Base-by-base conservation (phyloP, 2,888 invertebrate genomes). In the Leucania comma region DNA sequence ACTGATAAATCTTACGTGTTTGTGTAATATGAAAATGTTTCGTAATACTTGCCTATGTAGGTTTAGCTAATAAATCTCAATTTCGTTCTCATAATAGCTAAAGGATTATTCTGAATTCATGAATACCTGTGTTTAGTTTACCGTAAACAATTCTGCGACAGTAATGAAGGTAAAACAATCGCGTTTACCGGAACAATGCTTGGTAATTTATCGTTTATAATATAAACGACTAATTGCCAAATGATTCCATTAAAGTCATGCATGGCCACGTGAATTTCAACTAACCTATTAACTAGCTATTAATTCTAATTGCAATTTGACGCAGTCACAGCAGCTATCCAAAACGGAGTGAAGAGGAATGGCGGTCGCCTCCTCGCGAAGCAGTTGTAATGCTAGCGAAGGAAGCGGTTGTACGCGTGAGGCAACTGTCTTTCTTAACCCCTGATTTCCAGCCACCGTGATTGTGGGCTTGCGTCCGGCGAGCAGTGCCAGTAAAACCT, bases 41-140 rank as follows among this genome's bases (percentile, higher is more conserved):
- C 22, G 5, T 51, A 20, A n/a, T 48, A 9, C 20, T 20, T 42
- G 3, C 48, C 10, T 22, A 12, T 29, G 14, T 62, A 24, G 12
- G 20, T 56, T 62, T 20, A 57, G 24, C 35, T 12, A 24, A 63
- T 26, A 59, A 59, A 59, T 14, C 5, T 20, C 20, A 59, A 35
- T 59, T 35, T n/a, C 17, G 14, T 58, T 38, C 1, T 14, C 1
- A 17, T 38, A n/a, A 38, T 35, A 58, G 9, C 59, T 35, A 24
- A 26, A 17, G 9, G 14, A n/a, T 22, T 32, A 32, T n/a, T 35
- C 17, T 35, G 57, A 35, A 32, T 22, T 57, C 22, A 57, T 57
- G 32, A 57, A 57, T 57, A 20, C 3, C 29, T 54, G 29, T 29
- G 54, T 54, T 54, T 20, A 35, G 32, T 32, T 57, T 22, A 22